Evolutionary conservation across 53 echinoderm and acorn worm species (phyloP), one percentile per base, ranked within the genome.

Genomic region (Paelopatides confundens): DNA sequence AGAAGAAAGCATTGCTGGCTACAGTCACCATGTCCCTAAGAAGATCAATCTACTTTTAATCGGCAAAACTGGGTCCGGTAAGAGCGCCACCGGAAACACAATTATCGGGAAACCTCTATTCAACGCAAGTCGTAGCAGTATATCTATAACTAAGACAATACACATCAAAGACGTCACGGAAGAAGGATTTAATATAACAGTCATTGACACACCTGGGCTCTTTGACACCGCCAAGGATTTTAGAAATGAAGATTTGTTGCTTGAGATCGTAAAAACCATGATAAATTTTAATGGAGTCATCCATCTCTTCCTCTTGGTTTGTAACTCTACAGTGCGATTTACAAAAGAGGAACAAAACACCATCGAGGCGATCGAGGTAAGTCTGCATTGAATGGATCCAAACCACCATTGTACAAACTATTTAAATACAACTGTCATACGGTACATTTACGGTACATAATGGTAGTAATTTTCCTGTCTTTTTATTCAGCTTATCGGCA

Each of bases 61-160:
- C 3, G 77, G 77, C 0, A 77, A 77, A 51, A 77, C 77, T 28
- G 77, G 77, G 18, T 46, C 77, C 24, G 77, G 77, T 77, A 77
- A 77, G 48, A 77, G 77, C 49, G 46, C 77, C 49, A 77, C 77
- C 1, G 77, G 49, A 9, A 77, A 77, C 77, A 77, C 77, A 39
- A 31, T 77, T 8, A 18, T 77, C 3, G 77, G 77, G 0, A 27
- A 48, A 23, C 0, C 9, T 46, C 23, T 3, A 2, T 77, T 77
- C 77, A 47, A 28, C 17, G 77, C 3, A 26, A 49, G 17, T 6
- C 26, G 49, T 7, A 77, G 48, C 26, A 43, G 13, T 3, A 26
- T 3, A 30, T 77, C 77, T 9, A 23, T 77, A 9, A 77, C 77
- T 14, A 77, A 77, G 17, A 77, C 77, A 24, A 77, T 77, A 5